These are phyloP conservation scores for Aleiodes sp. DNA, from an alignment of 1,140 invertebrate genomes.

Conservation along the genomic window DNA sequence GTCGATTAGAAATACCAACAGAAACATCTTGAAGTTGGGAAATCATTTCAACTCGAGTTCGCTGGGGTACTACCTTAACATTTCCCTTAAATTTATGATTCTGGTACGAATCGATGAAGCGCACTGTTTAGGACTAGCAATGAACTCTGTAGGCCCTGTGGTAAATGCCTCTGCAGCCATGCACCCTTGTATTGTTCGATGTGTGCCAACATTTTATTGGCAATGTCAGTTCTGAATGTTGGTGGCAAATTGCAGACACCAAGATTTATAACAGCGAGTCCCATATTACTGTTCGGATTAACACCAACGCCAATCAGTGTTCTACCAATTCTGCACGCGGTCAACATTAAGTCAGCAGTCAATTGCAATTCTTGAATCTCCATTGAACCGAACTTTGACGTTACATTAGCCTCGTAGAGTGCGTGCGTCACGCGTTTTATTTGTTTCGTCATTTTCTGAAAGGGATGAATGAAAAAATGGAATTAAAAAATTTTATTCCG, in stretches of 20 bases:
- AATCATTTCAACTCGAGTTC: too few species aligned
- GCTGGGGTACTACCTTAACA: too few species aligned
- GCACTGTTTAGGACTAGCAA: conserved; percentile 67
- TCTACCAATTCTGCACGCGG: conserved; percentile 72
- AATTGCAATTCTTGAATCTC: conserved; percentile 70
- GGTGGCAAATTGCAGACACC: conserved; percentile 72
- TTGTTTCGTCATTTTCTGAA: conserved; percentile 71
- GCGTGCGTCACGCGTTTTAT: conserved; percentile 68
- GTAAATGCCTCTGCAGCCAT: conserved; percentile 69
- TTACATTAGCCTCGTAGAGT: conserved; percentile 62
- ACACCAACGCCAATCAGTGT: conserved; percentile 70
- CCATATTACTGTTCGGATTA: conserved; percentile 73
- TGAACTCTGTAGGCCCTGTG: conserved; percentile 68
- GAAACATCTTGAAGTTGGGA: too few species aligned
- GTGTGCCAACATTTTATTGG: conserved; percentile 72
- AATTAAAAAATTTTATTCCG: conserved; percentile 59
- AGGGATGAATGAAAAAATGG: conserved; percentile 16
- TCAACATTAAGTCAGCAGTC: conserved; percentile 72
- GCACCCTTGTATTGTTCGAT: conserved; percentile 71
- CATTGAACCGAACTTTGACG: conserved; percentile 61
- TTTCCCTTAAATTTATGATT: conserved; percentile 50
- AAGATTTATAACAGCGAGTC: conserved; percentile 72
- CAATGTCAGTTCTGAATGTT: conserved; percentile 73
- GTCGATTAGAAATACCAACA: neutral
- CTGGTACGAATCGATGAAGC: conserved; percentile 68